Base-by-base conservation (phyloP, 2,797 vertebrate species). In the Alosa sapidissima region DNA sequence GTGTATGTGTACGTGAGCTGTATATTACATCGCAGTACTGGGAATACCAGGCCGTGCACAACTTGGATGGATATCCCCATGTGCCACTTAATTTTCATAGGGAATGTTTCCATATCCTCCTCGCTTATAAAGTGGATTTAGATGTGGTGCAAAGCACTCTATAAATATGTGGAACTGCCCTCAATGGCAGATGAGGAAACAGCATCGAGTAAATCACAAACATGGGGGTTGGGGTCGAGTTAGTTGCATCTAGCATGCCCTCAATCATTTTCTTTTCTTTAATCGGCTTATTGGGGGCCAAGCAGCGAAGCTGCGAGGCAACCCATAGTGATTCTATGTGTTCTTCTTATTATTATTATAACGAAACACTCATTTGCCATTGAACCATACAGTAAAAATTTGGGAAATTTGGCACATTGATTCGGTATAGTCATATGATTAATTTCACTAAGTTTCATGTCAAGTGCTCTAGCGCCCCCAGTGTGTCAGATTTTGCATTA, bases 141-240 rank as follows among this genome's bases (percentile, higher is more conserved):
- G 24, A 88, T 84, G 88, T 68, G 54, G 68, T 84, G 51, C 21
- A 55, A 84, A 85, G 81, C 55, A 16, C 84, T 60, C 41, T 21
- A 84, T 86, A 88, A 89, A 87, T 85, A 86, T 87, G 47, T 60
- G 52, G n/a, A 88, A 89, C 82, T 88, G 85, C 84, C 85, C 86
- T 85, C 82, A 48, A 88, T 85, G 83, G 84, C 21, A 24, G 62
- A 85, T 24, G 62, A 81, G 0, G 49, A 84, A 48, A 81, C 81
- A 51, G 68, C 33, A 36, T 7, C 19, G 28, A 52, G 52, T 86
- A 82, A 86, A 88, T 85, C 82, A 87, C 68, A 85, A 81, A 36
- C 85, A 62, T 65, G 6, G 81, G 78, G 75, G 84, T 33, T 84
- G 81, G 87, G 84, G 60, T 45, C 28, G 82, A 84, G 85, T 81